These are phyloP conservation scores for Acromyrmex echinatior DNA, from an alignment of 1,140 invertebrate species.

Conservation along the genomic window DNA sequence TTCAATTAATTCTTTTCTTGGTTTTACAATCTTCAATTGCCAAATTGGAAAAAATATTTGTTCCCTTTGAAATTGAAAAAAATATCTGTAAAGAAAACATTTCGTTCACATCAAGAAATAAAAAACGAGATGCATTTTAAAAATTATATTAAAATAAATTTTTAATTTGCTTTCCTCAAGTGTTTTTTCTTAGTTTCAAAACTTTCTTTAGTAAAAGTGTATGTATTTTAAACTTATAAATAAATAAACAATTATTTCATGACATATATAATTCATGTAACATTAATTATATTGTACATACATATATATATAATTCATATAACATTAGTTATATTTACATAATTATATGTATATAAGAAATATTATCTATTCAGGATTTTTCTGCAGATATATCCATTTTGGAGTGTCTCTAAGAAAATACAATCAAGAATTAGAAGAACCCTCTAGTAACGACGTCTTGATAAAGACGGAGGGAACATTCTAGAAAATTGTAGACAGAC, in stretches of 20 bases:
- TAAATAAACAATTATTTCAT: slow-evolving; percentile 23
- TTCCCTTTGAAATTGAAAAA: not conserved
- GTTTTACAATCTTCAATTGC: not conserved
- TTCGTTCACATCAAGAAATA: not conserved
- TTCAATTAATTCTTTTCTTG: not conserved
- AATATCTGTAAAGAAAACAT: not conserved
- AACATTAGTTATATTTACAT: not conserved
- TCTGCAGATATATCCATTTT: not conserved
- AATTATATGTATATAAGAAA: not conserved
- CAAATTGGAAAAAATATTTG: not conserved
- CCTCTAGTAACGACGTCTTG: not conserved
- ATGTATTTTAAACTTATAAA: not conserved
- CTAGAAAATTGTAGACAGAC: slow-evolving; percentile 42
- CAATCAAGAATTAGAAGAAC: not conserved
- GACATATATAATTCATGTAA: not conserved
- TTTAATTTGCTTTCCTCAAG: not conserved
- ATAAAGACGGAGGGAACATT: slow-evolving; percentile 15
- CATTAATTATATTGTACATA: not conserved
- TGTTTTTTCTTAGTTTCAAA: not conserved
- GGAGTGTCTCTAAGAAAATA: not conserved
- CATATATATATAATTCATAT: too few relatives aligned
- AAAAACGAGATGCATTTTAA: not conserved
- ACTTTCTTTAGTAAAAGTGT: not conserved
- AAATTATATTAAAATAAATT: not conserved
- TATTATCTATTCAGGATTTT: not conserved